Base-by-base conservation (phyloP, 2,888 invertebrate species). In the Drosophila lutescens region DNA sequence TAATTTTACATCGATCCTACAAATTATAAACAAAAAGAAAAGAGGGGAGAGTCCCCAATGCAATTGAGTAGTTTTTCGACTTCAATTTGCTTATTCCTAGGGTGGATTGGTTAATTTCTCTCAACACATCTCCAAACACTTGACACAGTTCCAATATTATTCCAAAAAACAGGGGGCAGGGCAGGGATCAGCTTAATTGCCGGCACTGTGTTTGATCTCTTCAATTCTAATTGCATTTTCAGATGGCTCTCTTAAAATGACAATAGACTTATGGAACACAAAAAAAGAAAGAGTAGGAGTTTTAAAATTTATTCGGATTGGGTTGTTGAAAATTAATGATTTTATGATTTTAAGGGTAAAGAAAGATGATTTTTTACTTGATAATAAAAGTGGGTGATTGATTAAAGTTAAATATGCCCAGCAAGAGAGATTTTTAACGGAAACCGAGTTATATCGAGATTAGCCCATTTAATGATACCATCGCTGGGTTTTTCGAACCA, bases 91-190 rank as follows among this genome's bases (percentile, higher is more conserved):
- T 12, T 10, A 15, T 36, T 10, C 15, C 23, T n/a, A 26, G 43
- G 50, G 26, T 51, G 46, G 17, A 9, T 55, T 55, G 66, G 23
- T 26, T 67, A 66, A 67, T 66, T 66, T 66, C 40, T 20, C 62
- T 63, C 70, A 60, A 60, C 47, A 70, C 69, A 47, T 47, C 46
- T 17, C 38, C 36, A 20, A 68, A 30, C 74, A 74, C 72, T 72
- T 72, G 72, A 72, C 72, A 72, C 67, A 66, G 67, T 46, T 67
- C 36, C 43, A 30, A 17, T 17, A 12, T 34, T 20, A 30, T 30
- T 30, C 13, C 9, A 15, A 34, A 26, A 40, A 7, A 30, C 8
- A 20, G 20, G 12, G 15, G 51, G 34, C 34, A 34, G 62, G 53
- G 17, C 38, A 47, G 62, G 32, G 40, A 38, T 34, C 40, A 38